Base-by-base conservation (phyloP, 2,113 vertebrate species). In the Aldabrachelys gigantea region DNA sequence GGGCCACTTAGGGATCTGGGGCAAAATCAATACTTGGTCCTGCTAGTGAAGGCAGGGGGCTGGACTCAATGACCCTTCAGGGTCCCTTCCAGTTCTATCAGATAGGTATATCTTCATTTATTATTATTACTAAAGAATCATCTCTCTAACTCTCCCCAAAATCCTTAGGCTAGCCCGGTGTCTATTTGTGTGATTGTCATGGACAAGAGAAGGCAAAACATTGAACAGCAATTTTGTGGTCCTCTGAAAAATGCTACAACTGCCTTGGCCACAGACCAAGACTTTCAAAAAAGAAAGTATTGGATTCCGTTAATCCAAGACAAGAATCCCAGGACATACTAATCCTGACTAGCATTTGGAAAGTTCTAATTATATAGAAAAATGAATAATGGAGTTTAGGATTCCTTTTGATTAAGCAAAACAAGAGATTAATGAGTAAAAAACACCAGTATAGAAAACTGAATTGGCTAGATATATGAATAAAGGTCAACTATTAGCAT, bases 111-210 rank as follows among this genome's bases (percentile, higher is more conserved):
- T 49, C 10, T 10, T 10, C 47, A 49, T 49, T 49, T 49, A 49
- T 49, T 49, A 49, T 49, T 49, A 49, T 49, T 49, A 5, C 38
- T 44, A 76, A 76, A 41, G 72, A 76, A 41, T 3, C 6, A 1
- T 21, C 12, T 57, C 12, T 4, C 4, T 38, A 80, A 35, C 4
- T 14, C 13, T 79, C 2, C 41, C 41, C 41, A n/a, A 65, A 75
- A 79, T 10, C 21, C 7, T 88, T 31, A n/a, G 5, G 17, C 41
- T 69, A 76, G n/a, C 8, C 41, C 2, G 52, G 16, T 17, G 76
- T 0, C 22, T 7, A 3, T 0, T 72, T 35, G 13, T 86, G 47
- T 4, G 27, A 57, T 5, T n/a, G 8, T 27, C 2, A 1, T n/a
- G 41, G 38, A 13, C 22, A 76, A 76, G 24, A n/a, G 62, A 35